A percentile compares a stretch with the other conserved stretches of the same genome.
Conservation (phyloP, 1,140 invertebrate species). For the Trichoplusia ni region DNA sequence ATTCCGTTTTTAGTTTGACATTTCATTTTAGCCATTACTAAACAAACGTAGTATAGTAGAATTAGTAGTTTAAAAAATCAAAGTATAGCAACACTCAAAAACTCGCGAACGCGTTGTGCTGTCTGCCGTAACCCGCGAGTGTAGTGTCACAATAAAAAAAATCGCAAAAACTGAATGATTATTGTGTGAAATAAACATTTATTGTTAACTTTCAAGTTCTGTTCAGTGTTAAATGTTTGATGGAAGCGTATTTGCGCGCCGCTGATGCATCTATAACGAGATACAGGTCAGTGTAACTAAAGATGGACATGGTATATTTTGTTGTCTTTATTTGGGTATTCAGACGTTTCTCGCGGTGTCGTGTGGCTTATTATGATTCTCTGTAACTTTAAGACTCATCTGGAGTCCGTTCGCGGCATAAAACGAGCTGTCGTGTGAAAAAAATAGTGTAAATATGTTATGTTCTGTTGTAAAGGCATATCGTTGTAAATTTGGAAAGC, state of each 20-base stretch:
- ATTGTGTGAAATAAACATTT: slow-evolving; percentile 71
- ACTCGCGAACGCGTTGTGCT: slow-evolving; percentile 46
- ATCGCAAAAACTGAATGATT: slow-evolving; percentile 68
- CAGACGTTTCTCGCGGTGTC: slow-evolving; percentile 61
- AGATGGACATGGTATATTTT: slow-evolving; percentile 55
- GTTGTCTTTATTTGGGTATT: slow-evolving; percentile 75
- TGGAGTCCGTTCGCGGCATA: not conserved
- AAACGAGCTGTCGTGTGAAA: not conserved
- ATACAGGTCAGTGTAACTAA: slow-evolving; percentile 68
- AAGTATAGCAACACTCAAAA: slow-evolving; percentile 19
- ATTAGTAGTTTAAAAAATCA: not conserved
- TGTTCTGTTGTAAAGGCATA: not conserved
- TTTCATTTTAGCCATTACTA: no score
- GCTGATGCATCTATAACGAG: slow-evolving; percentile 39
- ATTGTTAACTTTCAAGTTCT: slow-evolving; percentile 25
- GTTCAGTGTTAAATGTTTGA: slow-evolving; percentile 28
- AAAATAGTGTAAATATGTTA: not conserved
- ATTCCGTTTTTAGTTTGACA: no score
- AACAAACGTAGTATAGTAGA: slow-evolving; percentile 18
- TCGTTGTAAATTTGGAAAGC: slow-evolving; percentile 7
- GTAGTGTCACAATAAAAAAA: slow-evolving; percentile 72
- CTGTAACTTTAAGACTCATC: not conserved
- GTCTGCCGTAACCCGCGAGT: slow-evolving; percentile 51
- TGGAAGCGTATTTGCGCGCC: slow-evolving; percentile 27
- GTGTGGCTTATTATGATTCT: slow-evolving; percentile 49